Conservation (phyloP, 2,797 vertebrate genomes). For the Pogonophryne albipinna region DNA sequence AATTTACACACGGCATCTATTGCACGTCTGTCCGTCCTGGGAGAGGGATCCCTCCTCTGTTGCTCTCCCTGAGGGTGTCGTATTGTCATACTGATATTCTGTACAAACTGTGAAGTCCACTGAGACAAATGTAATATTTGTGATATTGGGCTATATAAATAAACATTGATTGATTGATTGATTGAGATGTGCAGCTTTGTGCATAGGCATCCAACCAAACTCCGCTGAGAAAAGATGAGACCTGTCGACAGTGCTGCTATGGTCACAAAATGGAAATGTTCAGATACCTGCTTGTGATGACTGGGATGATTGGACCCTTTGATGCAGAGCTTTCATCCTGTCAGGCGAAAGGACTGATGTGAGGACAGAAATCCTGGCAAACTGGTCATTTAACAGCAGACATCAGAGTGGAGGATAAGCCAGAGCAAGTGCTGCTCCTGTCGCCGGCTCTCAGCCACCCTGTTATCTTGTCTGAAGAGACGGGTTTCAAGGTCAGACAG, state of each 20-base stretch:
- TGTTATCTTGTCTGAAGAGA: slow-evolving; percentile 52
- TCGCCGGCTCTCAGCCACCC: slow-evolving; percentile 27
- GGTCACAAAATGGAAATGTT: slow-evolving; percentile 42
- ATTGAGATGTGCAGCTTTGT: not conserved
- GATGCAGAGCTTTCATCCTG: slow-evolving; percentile 53
- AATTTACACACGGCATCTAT: too few relatives aligned
- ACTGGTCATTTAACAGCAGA: slow-evolving; percentile 56
- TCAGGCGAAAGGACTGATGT: slow-evolving; percentile 35
- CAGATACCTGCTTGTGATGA: slow-evolving; percentile 46
- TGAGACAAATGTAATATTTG: too few relatives aligned
- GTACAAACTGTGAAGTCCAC: too few relatives aligned
- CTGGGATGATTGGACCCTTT: slow-evolving; percentile 55
- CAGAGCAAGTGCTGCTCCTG: slow-evolving; percentile 36
- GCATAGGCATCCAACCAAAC: slow-evolving; percentile 24
- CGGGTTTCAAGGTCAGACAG: slow-evolving; percentile 45
- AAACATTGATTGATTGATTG: too few relatives aligned
- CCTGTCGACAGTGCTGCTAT: slow-evolving; percentile 38
- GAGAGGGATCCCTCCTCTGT: too few relatives aligned
- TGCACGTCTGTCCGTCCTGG: too few relatives aligned
- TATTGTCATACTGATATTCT: too few relatives aligned
- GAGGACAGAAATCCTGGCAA: slow-evolving; percentile 45
- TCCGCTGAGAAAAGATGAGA: slow-evolving; percentile 42
- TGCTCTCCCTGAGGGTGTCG: too few relatives aligned
- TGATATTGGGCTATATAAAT: too few relatives aligned
- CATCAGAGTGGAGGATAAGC: slow-evolving; percentile 44